A percentile compares a stretch with the other conserved stretches of the same genome.
phyloP scores from a whole-genome alignment of 2,113 vertebrate species.

The Bambusicola thoracicus region DNA sequence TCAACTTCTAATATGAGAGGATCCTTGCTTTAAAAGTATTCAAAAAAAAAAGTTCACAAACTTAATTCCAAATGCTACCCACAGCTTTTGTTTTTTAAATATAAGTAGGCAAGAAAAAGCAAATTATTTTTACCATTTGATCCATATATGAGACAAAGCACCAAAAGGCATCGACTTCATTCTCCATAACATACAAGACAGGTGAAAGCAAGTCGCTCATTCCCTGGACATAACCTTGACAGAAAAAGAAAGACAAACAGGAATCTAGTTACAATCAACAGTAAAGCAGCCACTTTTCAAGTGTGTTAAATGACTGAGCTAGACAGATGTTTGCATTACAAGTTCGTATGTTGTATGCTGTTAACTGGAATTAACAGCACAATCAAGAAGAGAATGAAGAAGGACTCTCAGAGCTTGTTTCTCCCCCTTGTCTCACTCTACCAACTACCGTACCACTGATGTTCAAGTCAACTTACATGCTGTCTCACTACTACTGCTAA shows the following conservation, averaged over 20 bases:
- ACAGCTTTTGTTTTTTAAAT: background rate
- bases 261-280: background rate
- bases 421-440: background rate
- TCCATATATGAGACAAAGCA: conserved; percentile 97
- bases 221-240: conserved; percentile 93
- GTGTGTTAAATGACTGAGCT: background rate
- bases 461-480: background rate
- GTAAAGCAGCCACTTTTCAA: background rate
- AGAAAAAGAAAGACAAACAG: background rate
- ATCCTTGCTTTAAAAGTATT: background rate
- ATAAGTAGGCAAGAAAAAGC: background rate
- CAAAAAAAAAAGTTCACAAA: background rate
- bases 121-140: conserved; percentile 86
- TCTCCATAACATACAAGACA: conserved; percentile 94
- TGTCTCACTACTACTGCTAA: background rate
- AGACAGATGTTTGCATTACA: background rate
- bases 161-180: conserved; percentile 98
- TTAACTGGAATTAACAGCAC: background rate
- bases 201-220: conserved; percentile 98
- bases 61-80: background rate
- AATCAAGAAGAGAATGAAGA: background rate
- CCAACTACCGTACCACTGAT: background rate
- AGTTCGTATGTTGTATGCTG: background rate
- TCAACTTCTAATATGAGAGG: background rate
- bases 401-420: background rate